Conservation (phyloP, 1,140 invertebrate species). For the Potamilus streckersoni region DNA sequence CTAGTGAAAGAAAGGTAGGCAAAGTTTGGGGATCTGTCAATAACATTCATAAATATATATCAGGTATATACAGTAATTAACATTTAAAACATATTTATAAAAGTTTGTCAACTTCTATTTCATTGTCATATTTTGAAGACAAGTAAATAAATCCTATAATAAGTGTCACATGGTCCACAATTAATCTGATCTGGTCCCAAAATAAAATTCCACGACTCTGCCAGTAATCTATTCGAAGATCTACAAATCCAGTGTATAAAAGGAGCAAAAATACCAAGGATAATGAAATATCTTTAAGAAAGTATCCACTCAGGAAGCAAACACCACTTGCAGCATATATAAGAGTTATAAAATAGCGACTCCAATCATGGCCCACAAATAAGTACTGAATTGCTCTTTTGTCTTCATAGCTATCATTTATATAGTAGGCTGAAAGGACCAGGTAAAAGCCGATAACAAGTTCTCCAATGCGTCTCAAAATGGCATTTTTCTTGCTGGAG, state of each 20-base stretch:
- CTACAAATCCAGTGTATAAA: constrained; percentile 27
- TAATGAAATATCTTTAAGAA: constrained; percentile 45
- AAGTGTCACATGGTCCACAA: constrained; percentile 36
- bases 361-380: constrained; percentile 41
- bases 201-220: constrained; percentile 36
- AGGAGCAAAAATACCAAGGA: constrained; percentile 27
- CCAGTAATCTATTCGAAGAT: constrained; percentile 45
- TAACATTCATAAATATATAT: no score
- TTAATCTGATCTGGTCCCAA: constrained; percentile 44
- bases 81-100: no score
- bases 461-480: constrained; percentile 46
- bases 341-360: constrained; percentile 39
- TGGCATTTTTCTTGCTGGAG: constrained; percentile 25
- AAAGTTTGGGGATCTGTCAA: no score
- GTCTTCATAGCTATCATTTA: constrained; percentile 46
- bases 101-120: no score
- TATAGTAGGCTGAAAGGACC: constrained; percentile 33
- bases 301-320: constrained; percentile 51
- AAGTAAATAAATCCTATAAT: constrained; percentile 33
- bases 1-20: no score
- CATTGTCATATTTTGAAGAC: no score
- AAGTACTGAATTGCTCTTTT: constrained; percentile 39
- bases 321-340: constrained; percentile 40
- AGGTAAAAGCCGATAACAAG: constrained; percentile 45
- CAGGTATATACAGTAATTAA: no score